These are phyloP conservation scores for Synanthedon vespiformis DNA, from an alignment of 2,888 invertebrate species.

Conservation along the genomic window DNA sequence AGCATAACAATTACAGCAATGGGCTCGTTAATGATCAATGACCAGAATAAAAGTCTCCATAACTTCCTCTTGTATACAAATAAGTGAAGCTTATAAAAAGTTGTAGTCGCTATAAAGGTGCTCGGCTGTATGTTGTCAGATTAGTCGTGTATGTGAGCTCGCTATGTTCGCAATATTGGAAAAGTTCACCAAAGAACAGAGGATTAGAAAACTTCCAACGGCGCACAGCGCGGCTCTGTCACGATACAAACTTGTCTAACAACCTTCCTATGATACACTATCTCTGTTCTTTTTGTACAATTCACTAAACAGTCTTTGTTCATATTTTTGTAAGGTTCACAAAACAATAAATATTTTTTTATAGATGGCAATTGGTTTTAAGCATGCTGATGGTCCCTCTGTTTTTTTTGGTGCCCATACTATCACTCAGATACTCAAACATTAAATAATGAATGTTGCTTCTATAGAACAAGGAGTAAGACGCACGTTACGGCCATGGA, in stretches of 20 bases:
- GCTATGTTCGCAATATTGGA: constrained; percentile 52
- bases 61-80: constrained; percentile 11
- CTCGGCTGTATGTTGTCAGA: constrained; percentile 28
- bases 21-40: too few species aligned
- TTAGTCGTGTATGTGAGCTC: constrained; percentile 40
- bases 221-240: constrained; percentile 23
- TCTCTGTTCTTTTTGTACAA: constrained; percentile 5
- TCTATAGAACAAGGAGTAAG: too few species aligned
- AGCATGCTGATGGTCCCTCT: too few species aligned
- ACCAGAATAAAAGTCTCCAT: too few species aligned
- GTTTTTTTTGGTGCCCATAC: too few species aligned
- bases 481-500: too few species aligned
- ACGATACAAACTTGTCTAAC: constrained; percentile 20
- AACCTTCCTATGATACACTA: constrained; percentile 2
- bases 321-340: background rate
- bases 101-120: constrained; percentile 19
- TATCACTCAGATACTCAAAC: too few species aligned
- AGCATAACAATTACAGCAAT: too few species aligned
- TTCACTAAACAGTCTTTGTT: background rate
- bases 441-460: too few species aligned
- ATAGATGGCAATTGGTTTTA: too few species aligned
- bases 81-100: constrained; percentile 24
- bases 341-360: too few species aligned
- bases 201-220: constrained; percentile 48
- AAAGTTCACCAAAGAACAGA: constrained; percentile 50